A percentile compares a stretch with the other conserved stretches of the same genome.
Conservation (phyloP, 1,140 invertebrate genomes). For the Oreohelix idahoensis region DNA sequence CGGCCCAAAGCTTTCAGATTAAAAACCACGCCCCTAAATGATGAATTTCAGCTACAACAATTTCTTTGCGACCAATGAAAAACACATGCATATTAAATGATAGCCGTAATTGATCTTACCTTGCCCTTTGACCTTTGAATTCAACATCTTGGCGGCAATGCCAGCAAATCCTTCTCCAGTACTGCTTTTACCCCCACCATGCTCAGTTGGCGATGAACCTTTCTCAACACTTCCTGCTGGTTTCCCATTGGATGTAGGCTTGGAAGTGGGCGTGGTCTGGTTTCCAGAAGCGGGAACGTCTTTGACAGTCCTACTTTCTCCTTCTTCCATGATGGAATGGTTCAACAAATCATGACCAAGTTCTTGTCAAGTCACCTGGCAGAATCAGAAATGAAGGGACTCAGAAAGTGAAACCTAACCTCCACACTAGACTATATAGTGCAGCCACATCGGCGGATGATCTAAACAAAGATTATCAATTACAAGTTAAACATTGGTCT, state of each 20-base stretch:
- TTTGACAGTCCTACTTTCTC: not conserved
- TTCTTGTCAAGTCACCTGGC: not conserved
- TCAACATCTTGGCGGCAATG: slow-evolving; percentile 14
- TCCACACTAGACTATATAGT: no score
- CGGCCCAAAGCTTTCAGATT: no score
- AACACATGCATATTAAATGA: no score
- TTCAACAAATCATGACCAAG: not conserved
- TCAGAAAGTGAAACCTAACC: no score
- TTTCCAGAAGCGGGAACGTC: not conserved
- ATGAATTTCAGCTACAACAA: no score
- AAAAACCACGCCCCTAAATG: no score
- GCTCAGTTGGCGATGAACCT: not conserved
- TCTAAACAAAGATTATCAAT: no score
- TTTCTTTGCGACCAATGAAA: no score
- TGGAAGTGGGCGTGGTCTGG: not conserved
- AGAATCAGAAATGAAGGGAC: no score
- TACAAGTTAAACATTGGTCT: no score
- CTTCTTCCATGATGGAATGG: not conserved
- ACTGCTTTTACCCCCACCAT: not conserved
- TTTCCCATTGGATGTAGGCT: not conserved
- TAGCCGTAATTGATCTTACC: not conserved
- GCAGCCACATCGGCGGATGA: no score
- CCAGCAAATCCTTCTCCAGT: slow-evolving; percentile 13
- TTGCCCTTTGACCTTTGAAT: slow-evolving; percentile 24
- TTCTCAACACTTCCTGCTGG: not conserved